phyloP scores from a whole-genome alignment of 2,113 vertebrate genomes.

The Gobius niger region DNA sequence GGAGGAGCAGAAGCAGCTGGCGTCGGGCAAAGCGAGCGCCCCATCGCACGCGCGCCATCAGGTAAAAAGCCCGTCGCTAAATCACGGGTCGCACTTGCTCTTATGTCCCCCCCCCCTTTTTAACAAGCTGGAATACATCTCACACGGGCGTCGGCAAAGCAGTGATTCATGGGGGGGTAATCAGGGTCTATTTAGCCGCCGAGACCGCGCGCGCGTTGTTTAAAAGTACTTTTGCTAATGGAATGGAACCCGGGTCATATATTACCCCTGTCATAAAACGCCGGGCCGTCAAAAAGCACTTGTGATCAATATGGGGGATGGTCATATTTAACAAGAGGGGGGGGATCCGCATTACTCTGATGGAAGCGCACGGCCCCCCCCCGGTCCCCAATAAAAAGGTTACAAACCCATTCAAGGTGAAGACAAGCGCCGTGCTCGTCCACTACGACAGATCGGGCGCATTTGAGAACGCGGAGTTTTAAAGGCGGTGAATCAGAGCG shows the following conservation, averaged over 20 bases:
- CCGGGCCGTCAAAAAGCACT: conserved; percentile 61
- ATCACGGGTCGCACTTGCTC: conserved; percentile 23
- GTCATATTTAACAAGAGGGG: conserved; percentile 63
- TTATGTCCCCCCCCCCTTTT: conserved; percentile 20
- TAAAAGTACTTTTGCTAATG: conserved; percentile 71
- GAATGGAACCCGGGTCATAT: conserved; percentile 66
- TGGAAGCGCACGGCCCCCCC: conserved; percentile 28
- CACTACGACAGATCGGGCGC: not conserved
- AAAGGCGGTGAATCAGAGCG: not conserved
- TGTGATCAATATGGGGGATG: conserved; percentile 66
- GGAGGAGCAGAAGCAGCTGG: conserved; percentile 89
- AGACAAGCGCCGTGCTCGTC: not conserved
- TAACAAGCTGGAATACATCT: conserved; percentile 54
- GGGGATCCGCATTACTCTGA: conserved; percentile 69
- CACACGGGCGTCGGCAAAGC: conserved; percentile 53
- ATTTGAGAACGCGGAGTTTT: not conserved
- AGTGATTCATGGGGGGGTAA: conserved; percentile 49
- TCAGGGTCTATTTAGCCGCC: conserved; percentile 56
- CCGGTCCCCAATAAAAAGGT: conserved; percentile 24
- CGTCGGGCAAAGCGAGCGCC: conserved; percentile 79
- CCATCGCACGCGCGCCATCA: conserved; percentile 84
- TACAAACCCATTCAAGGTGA: conserved; percentile 24
- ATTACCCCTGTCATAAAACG: conserved; percentile 69
- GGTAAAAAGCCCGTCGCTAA: conserved; percentile 73
- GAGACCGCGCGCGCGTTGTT: conserved; percentile 38